phyloP scores from a whole-genome alignment of 2,113 vertebrate species.

The Talpa occidentalis region DNA sequence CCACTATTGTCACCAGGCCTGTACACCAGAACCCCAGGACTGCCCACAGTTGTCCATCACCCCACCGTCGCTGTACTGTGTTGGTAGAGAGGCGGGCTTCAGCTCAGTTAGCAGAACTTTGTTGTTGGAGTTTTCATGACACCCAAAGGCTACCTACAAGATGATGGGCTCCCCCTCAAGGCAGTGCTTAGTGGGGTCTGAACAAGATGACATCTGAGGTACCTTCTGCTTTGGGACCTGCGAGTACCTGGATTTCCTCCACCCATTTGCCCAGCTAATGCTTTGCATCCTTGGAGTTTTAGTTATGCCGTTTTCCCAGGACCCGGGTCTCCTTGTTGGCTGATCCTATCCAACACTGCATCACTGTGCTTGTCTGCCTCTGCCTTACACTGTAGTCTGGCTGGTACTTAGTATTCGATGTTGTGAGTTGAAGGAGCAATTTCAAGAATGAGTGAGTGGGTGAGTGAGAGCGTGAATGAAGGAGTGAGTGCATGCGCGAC shows the following conservation, averaged over 20 bases:
- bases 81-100: not conserved
- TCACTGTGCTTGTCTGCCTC: not conserved
- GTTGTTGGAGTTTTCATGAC: not conserved
- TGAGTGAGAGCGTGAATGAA: too few species aligned
- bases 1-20: too few species aligned
- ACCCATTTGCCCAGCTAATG: not conserved
- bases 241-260: not conserved
- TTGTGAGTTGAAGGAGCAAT: too few species aligned
- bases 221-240: not conserved
- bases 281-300: not conserved
- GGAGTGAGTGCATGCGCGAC: too few species aligned
- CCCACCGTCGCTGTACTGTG: not conserved
- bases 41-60: not conserved
- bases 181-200: not conserved
- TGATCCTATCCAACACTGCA: too few species aligned
- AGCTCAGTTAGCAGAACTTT: not conserved
- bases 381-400: rapidly evolving
- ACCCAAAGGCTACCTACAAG: not conserved
- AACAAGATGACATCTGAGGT: too few species aligned
- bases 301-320: not conserved
- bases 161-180: not conserved
- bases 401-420: not conserved
- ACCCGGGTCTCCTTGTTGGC: rapidly evolving
- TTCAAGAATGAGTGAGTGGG: not conserved
- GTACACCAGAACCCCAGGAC: too few species aligned